Conservation (phyloP, 2,888 invertebrate genomes). For the Drosophila recens region DNA sequence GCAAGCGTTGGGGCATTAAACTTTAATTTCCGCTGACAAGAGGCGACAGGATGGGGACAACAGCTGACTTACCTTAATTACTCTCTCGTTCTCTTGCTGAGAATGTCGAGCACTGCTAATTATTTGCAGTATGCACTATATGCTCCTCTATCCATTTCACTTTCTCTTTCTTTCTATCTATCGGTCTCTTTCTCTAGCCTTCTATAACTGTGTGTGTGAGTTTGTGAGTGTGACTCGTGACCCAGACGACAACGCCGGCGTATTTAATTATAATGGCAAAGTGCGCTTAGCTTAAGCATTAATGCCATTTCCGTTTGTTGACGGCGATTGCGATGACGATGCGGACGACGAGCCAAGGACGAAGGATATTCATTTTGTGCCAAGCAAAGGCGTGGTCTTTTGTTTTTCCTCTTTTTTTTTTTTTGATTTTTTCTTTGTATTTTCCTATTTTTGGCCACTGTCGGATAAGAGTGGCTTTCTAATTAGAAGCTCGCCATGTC, state of each 20-base stretch:
- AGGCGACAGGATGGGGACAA: conserved; percentile 32
- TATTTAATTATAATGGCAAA: conserved; percentile 73
- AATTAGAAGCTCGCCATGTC: conserved; percentile 48
- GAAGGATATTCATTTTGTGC: conserved; percentile 25
- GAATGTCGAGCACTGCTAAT: conserved; percentile 68
- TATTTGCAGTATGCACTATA: conserved; percentile 64
- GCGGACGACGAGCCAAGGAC: conserved; percentile 13
- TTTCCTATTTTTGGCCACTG: conserved; percentile 10
- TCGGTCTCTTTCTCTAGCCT: background rate
- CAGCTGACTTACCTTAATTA: conserved; percentile 80
- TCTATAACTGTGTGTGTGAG: background rate
- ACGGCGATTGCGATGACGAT: conserved; percentile 42
- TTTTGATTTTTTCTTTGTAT: background rate
- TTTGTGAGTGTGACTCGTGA: conserved; percentile 1
- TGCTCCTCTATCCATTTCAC: background rate
- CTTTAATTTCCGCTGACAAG: conserved; percentile 71
- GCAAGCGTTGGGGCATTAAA: conserved; percentile 56
- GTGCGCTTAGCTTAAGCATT: conserved; percentile 68
- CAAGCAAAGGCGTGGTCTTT: conserved; percentile 30
- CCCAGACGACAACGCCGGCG: conserved; percentile 36
- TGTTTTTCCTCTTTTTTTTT: conserved; percentile 4
- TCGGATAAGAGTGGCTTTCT: conserved; percentile 26
- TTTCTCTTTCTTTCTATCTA: background rate
- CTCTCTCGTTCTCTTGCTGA: conserved; percentile 21
- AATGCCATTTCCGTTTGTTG: conserved; percentile 70